These are phyloP conservation scores for Pseudomyrmex concolor DNA, from an alignment of 1,140 invertebrate genomes.

Conservation along the genomic window DNA sequence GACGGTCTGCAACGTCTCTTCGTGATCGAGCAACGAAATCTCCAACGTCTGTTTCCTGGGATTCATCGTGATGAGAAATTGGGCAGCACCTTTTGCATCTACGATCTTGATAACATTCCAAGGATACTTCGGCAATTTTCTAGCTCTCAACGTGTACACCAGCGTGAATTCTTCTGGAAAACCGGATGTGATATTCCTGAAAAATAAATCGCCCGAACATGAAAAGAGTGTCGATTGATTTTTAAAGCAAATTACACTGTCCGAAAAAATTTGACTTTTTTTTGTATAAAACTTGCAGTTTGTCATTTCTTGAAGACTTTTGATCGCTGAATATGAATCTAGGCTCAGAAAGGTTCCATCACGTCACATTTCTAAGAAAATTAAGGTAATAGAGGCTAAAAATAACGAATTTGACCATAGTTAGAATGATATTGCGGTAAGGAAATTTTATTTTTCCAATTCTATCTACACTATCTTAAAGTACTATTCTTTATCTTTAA, in stretches of 20 bases:
- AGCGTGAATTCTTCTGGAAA: constrained; percentile 91
- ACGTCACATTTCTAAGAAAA: too few relatives aligned
- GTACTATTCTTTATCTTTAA: too few relatives aligned
- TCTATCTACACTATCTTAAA: too few relatives aligned
- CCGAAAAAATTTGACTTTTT: too few relatives aligned
- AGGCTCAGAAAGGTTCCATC: too few relatives aligned
- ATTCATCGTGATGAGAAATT: constrained; percentile 90
- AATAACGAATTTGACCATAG: too few relatives aligned
- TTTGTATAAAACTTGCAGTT: too few relatives aligned
- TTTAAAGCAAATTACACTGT: constrained; percentile 34
- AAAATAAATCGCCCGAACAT: constrained; percentile 15
- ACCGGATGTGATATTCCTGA: constrained; percentile 89
- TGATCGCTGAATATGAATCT: too few relatives aligned
- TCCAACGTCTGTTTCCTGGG: constrained; percentile 87
- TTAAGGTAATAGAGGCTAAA: too few relatives aligned
- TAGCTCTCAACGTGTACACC: constrained; percentile 88
- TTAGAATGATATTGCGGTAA: too few relatives aligned
- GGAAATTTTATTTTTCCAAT: too few relatives aligned
- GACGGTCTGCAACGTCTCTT: constrained; percentile 87
- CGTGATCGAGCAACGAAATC: constrained; percentile 87
- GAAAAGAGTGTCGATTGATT: background rate
- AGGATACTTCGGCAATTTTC: constrained; percentile 86
- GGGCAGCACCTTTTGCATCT: constrained; percentile 86
- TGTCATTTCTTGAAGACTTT: too few relatives aligned
- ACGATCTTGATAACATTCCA: constrained; percentile 91